Evolutionary conservation across 2,113 vertebrate species (phyloP), one percentile per base, ranked within the genome.

Genomic region (Aegotheles bennettii): DNA sequence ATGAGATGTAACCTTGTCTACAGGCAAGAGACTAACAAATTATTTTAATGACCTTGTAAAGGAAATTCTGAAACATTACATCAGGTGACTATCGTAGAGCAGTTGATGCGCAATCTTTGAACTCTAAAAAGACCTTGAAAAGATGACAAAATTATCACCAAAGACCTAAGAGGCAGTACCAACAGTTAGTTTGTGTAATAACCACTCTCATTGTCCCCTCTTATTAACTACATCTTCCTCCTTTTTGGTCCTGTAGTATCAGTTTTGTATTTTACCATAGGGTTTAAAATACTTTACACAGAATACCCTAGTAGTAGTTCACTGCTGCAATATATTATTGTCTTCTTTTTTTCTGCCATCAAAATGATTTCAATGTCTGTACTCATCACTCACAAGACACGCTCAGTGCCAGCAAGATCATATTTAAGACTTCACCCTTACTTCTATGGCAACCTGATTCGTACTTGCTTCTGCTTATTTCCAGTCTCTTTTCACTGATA

Each of bases 151-250:
- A 9, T 45, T 85, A 11, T 16, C 4, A 4, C 36, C 35, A 35
- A 82, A 69, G 29, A 11, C 21, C 43, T 33, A 65, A 9, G 19
- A 79, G 13, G 45, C 23, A 17, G 26, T 9, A 71, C 9, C 31
- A 88, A 69, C 10, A 10, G 1, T 1, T 11, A 50, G 36, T 24
- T 48, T 35, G 11, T 28, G 3, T 15, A 56, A n/a, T 1, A 63
- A 33, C 15, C 3, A 16, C 16, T 40, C 35, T 47, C 7, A 7
- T 11, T 54, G 6, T 26, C 24, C 2, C 0, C 48, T 57, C 33
- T 23, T 17, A 10, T 50, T 78, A 88, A 14, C 21, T 36, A 29
- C 25, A 42, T 14, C 57, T 51, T 50, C 42, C 26, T 81, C n/a
- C 25, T 33, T 63, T 38, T 45, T 38, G 20, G 10, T 60, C 26